Conservation (phyloP, 2,113 vertebrate genomes). For the Cettia cetti region DNA sequence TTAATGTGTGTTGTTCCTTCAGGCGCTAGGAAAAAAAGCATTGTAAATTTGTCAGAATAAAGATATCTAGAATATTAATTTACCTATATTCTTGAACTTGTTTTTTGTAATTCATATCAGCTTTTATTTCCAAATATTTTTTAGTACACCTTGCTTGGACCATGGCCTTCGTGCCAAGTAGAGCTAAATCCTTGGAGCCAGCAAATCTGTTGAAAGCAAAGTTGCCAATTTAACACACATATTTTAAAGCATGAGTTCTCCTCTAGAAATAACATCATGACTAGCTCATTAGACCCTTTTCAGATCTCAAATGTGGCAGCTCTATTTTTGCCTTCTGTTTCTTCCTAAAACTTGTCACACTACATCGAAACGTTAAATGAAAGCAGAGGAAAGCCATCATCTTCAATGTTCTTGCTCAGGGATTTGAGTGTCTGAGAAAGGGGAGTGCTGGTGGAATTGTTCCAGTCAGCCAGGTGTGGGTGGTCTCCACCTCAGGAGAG, state of each 20-base stretch:
- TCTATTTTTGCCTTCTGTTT: not conserved
- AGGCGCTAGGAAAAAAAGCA: not conserved
- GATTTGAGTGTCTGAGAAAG: not conserved
- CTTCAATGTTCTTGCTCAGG: not conserved
- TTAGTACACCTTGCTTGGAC: not conserved
- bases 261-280: not conserved
- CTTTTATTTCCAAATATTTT: not conserved
- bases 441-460: rapidly evolving
- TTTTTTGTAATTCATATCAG: not conserved
- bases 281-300: not conserved
- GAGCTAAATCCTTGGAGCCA: not conserved
- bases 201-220: not conserved
- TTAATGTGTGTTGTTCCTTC: not conserved
- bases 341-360: not conserved
- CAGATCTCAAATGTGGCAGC: not conserved
- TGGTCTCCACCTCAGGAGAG: not conserved
- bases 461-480: not conserved
- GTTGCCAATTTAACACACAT: not conserved
- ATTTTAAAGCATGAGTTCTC: not conserved
- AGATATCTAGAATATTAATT: not conserved
- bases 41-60: not conserved
- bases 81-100: not conserved
- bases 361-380: not conserved
- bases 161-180: not conserved
- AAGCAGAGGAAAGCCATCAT: not conserved